Conservation (phyloP, 2,113 vertebrate species). For the Paratilapia polleni region DNA sequence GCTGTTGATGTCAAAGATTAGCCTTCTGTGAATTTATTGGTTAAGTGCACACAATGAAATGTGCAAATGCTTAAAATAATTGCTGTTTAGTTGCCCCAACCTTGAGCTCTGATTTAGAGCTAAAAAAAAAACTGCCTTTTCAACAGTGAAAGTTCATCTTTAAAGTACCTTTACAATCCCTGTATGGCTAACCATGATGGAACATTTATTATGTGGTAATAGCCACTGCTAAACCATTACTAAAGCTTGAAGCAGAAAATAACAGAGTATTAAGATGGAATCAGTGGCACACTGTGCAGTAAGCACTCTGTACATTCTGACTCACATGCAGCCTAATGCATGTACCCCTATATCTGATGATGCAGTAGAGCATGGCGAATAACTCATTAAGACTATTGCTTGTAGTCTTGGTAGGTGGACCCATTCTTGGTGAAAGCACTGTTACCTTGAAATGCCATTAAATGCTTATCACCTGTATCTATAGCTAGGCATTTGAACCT, state of each 20-base stretch:
- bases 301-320: background rate
- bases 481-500: background rate
- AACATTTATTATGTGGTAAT: slow-evolving; percentile 13
- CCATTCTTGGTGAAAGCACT: background rate
- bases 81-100: background rate
- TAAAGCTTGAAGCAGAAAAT: slow-evolving; percentile 23
- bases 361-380: slow-evolving; percentile 48
- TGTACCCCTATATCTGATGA: slow-evolving; percentile 27
- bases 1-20: slow-evolving; percentile 33
- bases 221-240: background rate
- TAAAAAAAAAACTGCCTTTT: background rate
- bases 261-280: slow-evolving; percentile 44
- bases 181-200: background rate
- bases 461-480: slow-evolving; percentile 47
- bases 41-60: background rate
- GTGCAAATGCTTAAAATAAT: background rate
- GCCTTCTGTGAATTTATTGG: background rate
- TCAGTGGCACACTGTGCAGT: slow-evolving; percentile 13
- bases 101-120: slow-evolving; percentile 2
- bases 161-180: background rate
- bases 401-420: background rate
- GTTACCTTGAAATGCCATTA: slow-evolving; percentile 36
- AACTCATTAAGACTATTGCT: slow-evolving; percentile 34
- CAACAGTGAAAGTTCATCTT: background rate
- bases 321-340: background rate